Evolutionary conservation across 2,113 vertebrate genomes (phyloP), one percentile per base, ranked within the genome.

Genomic region (Lycocorax pyrrhopterus): DNA sequence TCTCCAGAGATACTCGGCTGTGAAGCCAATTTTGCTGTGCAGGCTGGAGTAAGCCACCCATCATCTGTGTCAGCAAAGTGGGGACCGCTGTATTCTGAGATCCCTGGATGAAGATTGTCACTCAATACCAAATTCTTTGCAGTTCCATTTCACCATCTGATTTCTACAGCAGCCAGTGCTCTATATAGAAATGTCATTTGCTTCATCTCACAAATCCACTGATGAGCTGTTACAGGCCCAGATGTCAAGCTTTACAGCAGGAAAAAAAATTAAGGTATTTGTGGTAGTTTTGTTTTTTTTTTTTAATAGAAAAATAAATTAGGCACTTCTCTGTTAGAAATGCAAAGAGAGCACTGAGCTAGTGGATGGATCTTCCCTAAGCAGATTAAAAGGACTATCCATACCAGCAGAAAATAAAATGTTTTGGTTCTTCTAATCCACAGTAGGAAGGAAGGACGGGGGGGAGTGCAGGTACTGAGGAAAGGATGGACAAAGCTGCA

Each of bases 211-310:
- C 93, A 96, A 80, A 95, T 92, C 75, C 67, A 77, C 90, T 94
- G 92, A 95, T 96, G 95, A 96, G 91, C 92, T 96, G 93, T 94
- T 96, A 91, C 72, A 88, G 59, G 67, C 84, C 95, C 96, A 95
- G 94, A 96, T 97, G 93, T 93, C 93, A 96, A 90, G 71, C 10
- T 94, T 91, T 77, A 93, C 29, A 83, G 37, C 15, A 66, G 69
- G 69, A 3, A 62, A 55, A 79, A 53, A 60, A 72, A 59, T 16
- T 25, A 83, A 91, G 93, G 81, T 91, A 75, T 94, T 89, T 89
- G 39, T 71, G 10, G 12, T 64, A 81, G 64, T 37, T 86, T 69
- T 89, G 6, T 76, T n/a, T 79, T 64, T 89, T 5, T 39, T 39
- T 39, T 49, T 90, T 80, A 73, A 55, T 90, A 67, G 20, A 64